Conservation (phyloP, 1,140 invertebrate species). For the Augochlora pura region DNA sequence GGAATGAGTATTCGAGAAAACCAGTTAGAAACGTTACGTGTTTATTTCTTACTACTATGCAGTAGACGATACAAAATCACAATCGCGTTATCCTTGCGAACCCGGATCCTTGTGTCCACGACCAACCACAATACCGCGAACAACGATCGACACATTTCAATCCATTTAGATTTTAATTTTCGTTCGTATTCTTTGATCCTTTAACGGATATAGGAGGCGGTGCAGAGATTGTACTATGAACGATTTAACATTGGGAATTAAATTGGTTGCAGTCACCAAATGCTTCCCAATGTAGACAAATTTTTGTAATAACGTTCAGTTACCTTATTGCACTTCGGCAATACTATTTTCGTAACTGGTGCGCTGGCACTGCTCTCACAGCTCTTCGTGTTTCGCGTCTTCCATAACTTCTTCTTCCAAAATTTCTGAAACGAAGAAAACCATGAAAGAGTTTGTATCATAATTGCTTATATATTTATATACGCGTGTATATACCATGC, state of each 20-base stretch:
- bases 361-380: conserved; percentile 58
- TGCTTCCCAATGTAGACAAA: conserved; percentile 12
- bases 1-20: conserved; percentile 9
- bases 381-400: conserved; percentile 71
- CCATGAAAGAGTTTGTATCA: no score
- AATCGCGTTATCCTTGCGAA: conserved; percentile 43
- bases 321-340: not conserved
- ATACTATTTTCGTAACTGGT: not conserved
- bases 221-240: no score
- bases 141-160: conserved; percentile 7
- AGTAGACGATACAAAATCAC: conserved; percentile 69
- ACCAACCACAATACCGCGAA: not conserved
- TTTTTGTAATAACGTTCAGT: conserved; percentile 28
- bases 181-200: no score
- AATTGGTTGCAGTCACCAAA: not conserved
- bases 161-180: no score
- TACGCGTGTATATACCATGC: conserved; percentile 55
- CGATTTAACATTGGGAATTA: not conserved
- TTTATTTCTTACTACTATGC: conserved; percentile 67
- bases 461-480: not conserved
- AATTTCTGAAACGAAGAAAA: conserved; percentile 62
- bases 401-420: conserved; percentile 20
- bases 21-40: conserved; percentile 59
- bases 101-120: conserved; percentile 11
- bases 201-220: no score